Percentiles rank a stretch among this genome's conserved stretches.
Evolutionary conservation across 2,113 vertebrate genomes (phyloP).

Genomic region (Lagopus leucura): DNA sequence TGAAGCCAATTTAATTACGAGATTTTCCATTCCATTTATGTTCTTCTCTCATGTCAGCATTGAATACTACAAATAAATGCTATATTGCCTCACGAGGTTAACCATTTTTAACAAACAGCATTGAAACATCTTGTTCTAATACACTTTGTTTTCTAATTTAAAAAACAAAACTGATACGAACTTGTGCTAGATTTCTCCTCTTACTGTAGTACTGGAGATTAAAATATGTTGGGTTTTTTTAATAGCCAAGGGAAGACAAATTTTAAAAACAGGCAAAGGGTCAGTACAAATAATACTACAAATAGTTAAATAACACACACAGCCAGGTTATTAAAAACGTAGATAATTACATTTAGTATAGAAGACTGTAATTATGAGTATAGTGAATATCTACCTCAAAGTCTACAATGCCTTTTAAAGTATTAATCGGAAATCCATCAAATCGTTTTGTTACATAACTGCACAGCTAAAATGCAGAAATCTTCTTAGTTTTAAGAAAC

Average conservation of each 20-base stretch:
- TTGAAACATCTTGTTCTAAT: not conserved
- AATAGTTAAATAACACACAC: not conserved
- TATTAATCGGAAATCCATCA: not conserved
- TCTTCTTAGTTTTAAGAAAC: not conserved
- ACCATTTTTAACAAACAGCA: not conserved
- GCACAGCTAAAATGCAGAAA: not conserved
- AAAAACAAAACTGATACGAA: not conserved
- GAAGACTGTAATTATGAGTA: not conserved
- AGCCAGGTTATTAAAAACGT: not conserved
- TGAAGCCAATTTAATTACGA: not conserved
- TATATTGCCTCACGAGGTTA: not conserved
- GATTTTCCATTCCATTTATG: not conserved
- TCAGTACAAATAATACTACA: not conserved
- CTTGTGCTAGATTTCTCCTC: not conserved
- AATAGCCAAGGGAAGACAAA: not conserved
- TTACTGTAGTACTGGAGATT: not conserved
- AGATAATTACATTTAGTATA: not conserved
- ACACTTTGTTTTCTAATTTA: not conserved
- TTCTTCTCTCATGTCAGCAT: not conserved
- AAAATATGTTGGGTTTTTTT: not conserved
- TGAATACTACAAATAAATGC: not conserved
- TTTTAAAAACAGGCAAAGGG: not conserved
- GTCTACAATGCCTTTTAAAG: not conserved
- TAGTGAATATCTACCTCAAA: not conserved
- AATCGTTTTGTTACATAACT: not conserved